Conservation (phyloP, 1,140 invertebrate species). For the Caenorhabditis tropicalis region DNA sequence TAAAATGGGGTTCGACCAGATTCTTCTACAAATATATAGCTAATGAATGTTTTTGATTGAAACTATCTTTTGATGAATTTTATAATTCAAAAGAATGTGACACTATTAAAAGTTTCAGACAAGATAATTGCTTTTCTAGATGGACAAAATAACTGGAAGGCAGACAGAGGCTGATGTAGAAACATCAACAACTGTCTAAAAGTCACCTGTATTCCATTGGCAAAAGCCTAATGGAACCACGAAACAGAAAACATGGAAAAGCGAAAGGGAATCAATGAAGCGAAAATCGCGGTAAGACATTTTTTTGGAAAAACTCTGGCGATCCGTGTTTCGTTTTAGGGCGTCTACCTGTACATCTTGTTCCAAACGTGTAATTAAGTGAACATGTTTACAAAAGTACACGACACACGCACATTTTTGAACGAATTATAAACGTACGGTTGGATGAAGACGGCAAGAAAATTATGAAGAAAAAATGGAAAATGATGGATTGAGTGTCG, state of each 20-base stretch:
- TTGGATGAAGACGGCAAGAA: slow-evolving; percentile 18
- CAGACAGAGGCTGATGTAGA: too few relatives aligned
- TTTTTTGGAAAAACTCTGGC: not conserved
- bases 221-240: slow-evolving; percentile 17
- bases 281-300: not conserved
- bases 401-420: not conserved
- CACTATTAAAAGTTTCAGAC: not conserved
- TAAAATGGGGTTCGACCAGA: too few relatives aligned
- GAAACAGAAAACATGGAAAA: not conserved
- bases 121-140: not conserved
- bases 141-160: not conserved
- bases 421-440: slow-evolving; percentile 28
- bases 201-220: slow-evolving; percentile 13
- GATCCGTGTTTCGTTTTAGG: slow-evolving; percentile 30
- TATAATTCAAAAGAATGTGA: not conserved
- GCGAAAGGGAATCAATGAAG: not conserved
- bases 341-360: slow-evolving; percentile 11
- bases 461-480: not conserved
- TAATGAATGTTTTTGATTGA: too few relatives aligned
- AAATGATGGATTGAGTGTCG: slow-evolving; percentile 32
- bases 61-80: too few relatives aligned
- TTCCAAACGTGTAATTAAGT: slow-evolving; percentile 37
- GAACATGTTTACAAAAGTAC: slow-evolving; percentile 38
- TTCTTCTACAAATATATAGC: too few relatives aligned
- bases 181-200: not conserved